Evolutionary conservation across 2,113 vertebrate species (phyloP).

Genomic region (Toxotes jaculatrix): DNA sequence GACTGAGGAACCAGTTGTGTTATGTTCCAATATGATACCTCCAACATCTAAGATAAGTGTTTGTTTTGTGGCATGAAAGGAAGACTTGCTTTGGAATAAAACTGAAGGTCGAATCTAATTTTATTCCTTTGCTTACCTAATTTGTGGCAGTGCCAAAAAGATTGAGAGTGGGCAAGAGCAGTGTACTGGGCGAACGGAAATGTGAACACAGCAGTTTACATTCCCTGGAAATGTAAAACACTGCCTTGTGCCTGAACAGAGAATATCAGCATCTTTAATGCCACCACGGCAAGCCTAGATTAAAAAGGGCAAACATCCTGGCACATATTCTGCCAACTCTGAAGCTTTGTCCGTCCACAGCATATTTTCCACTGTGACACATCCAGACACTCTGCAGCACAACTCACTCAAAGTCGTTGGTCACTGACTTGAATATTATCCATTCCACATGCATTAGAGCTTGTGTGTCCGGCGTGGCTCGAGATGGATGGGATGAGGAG

Average conservation of each 20-base stretch:
- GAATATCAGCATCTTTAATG: constrained; percentile 40
- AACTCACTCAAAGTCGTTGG: not conserved
- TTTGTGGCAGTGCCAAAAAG: not conserved
- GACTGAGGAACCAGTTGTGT: no score
- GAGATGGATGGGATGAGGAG: constrained; percentile 42
- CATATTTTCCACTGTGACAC: constrained; percentile 53
- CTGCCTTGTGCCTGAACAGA: not conserved
- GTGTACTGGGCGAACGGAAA: constrained; percentile 8
- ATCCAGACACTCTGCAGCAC: constrained; percentile 7
- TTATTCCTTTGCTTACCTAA: not conserved
- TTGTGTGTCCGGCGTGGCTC: not conserved
- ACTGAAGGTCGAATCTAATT: not conserved
- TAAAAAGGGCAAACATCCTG: constrained; percentile 45
- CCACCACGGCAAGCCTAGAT: constrained; percentile 16
- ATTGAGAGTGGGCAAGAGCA: not conserved
- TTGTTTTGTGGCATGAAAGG: constrained; percentile 2
- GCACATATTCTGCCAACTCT: constrained; percentile 16
- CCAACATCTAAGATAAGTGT: not conserved
- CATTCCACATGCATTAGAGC: constrained; percentile 14
- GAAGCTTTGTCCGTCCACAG: constrained; percentile 21
- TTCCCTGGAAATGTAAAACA: constrained; percentile 39
- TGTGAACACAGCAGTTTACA: constrained; percentile 21
- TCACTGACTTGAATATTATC: not conserved
- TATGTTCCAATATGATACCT: no score
- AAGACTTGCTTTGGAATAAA: not conserved